Evolutionary conservation across 2,888 invertebrate species (phyloP).

Genomic region (Diloba caeruleocephala): DNA sequence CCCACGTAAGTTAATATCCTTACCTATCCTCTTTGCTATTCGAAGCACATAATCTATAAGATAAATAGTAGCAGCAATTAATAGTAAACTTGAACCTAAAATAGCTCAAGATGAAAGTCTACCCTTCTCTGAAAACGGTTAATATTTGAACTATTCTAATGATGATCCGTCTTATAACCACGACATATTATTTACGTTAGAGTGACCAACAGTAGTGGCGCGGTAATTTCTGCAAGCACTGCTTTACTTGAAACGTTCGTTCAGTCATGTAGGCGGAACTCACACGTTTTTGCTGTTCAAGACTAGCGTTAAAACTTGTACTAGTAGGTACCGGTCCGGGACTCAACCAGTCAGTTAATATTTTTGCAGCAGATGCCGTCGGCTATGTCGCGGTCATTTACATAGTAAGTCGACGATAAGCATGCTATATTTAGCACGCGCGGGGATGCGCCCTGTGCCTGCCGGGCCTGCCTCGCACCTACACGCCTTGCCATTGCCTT

Average conservation of each 20-base stretch:
- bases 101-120: not conserved
- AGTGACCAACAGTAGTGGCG: conserved; percentile 8
- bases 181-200: not conserved
- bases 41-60: no score
- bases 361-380: conserved; percentile 84
- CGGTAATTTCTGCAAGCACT: conserved; percentile 16
- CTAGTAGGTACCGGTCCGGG: conserved; percentile 71
- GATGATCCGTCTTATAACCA: not conserved
- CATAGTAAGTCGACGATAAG: conserved; percentile 87
- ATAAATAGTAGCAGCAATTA: no score
- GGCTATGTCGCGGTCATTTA: conserved; percentile 86
- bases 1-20: no score
- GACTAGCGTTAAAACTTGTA: conserved; percentile 72
- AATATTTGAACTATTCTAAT: not conserved
- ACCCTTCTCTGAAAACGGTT: not conserved
- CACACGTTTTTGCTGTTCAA: conserved; percentile 77
- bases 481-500: conserved; percentile 64
- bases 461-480: conserved; percentile 63
- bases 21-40: no score
- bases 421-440: conserved; percentile 85
- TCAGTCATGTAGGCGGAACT: conserved; percentile 73
- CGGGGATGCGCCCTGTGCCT: conserved; percentile 73
- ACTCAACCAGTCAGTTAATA: conserved; percentile 75
- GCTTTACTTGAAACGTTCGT: conserved; percentile 28
- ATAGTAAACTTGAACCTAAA: no score